Evolutionary conservation across 2,797 vertebrate genomes (phyloP), one percentile per base, ranked within the genome.

Genomic region (Mormyrus proboscirostris): DNA sequence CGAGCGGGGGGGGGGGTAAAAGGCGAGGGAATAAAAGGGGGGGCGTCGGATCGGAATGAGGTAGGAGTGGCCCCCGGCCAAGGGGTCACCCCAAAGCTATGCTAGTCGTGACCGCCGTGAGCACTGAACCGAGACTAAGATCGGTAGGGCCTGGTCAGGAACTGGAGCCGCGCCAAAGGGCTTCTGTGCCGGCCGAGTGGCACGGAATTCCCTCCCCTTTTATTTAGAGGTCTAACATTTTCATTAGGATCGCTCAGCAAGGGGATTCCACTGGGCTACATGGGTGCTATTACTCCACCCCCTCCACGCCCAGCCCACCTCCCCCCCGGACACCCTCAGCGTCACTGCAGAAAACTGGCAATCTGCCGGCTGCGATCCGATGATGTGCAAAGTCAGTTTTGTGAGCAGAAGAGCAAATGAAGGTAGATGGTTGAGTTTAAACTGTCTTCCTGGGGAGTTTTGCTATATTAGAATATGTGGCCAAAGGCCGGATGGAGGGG

Each of bases 161-260:
- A 6, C 33, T 87, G 85, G 85, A 87, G 53, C 16, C 2, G 2
- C 2, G 85, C 53, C 85, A 87, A 53, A 33, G 29, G 14, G 4
- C 41, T 0, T 33, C 82, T 41, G 19, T 50, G 14, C 9, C 38
- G 9, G 16, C n/a, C 8, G 41, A 49, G 47, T 10, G 2, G 25
- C 12, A 84, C n/a, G 8, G 41, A 51, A 47, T 22, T 29, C 44
- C 82, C 51, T 41, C 53, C 53, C 12, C 14, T 12, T 38, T 59
- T 87, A 87, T 87, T 55, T 38, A 55, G 50, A 29, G 6, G 14
- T 9, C 85, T 38, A 59, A 87, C 85, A 87, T 87, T 87, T 87
- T 57, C 53, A 87, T 87, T 87, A 87, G 51, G 33, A 16, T 16
- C 29, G 2, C 51, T 57, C 29, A 51, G 47, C 4, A 6, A 87